phyloP scores from a whole-genome alignment of 2,113 vertebrate species.

The Notiomystis cincta region DNA sequence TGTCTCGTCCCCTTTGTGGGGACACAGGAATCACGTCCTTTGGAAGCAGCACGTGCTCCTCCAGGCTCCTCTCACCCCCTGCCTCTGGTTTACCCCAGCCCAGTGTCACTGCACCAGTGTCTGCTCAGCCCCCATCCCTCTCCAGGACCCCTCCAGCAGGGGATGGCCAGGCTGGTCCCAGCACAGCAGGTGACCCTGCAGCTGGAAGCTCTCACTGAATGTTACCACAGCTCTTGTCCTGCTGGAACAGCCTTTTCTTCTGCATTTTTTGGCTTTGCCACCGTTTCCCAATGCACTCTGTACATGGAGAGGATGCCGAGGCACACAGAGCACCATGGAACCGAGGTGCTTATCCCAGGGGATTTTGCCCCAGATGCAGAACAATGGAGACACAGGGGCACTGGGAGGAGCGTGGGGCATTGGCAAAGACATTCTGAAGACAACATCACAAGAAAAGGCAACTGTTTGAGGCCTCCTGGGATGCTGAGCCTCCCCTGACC shows the following conservation, averaged over 20 bases:
- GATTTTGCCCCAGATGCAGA: neutral
- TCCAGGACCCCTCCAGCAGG: fast-evolving
- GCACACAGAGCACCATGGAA: fast-evolving
- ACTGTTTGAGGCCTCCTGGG: neutral
- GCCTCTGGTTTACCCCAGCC: neutral
- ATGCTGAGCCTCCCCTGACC: neutral
- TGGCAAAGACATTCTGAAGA: neutral
- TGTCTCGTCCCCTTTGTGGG: fast-evolving
- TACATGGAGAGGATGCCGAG: neutral
- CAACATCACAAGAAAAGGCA: neutral
- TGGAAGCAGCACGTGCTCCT: neutral
- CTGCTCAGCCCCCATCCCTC: neutral
- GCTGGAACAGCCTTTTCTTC: neutral
- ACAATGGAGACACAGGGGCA: neutral
- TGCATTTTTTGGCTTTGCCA: fast-evolving
- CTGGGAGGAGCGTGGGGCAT: fast-evolving
- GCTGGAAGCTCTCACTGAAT: neutral
- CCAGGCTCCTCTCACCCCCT: neutral
- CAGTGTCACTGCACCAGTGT: neutral
- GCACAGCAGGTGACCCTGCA: fast-evolving
- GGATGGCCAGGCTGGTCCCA: neutral
- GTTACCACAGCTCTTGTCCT: neutral
- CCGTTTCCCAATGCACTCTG: fast-evolving
- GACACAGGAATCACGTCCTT: neutral
- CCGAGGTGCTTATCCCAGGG: neutral